Evolutionary conservation across 2,888 invertebrate species (phyloP), one percentile per base, ranked within the genome.

Genomic region (Teinopalpus imperialis): DNA sequence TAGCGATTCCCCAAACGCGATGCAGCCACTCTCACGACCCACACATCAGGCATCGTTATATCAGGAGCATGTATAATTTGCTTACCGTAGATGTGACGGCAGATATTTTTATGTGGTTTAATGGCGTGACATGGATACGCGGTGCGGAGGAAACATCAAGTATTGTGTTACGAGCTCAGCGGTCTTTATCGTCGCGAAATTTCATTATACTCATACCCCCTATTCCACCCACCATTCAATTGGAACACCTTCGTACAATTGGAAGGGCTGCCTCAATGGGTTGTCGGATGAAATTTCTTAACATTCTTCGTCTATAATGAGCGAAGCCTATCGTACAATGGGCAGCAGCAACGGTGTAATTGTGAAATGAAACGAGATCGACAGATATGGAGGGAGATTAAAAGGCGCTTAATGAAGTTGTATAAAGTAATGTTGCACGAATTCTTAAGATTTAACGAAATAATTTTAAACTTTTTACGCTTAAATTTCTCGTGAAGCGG

Each of bases 241-340:
- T 73, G 79, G 82, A 85, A 88, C 88, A 88, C 88, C 88, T 88
- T 76, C 77, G 65, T 74, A 88, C 86, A 88, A 87, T 85, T 79
- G 81, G 79, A 73, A 81, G 81, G 87, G 86, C 72, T 74, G 81
- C 75, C 72, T 86, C 78, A 87, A 88, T 87, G 80, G 87, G 81
- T 81, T 82, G 80, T 78, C 79, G 82, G 86, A 87, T 87, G 80
- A 87, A 86, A 87, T 87, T 87, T 87, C 87, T 87, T 82, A 85
- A 83, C 81, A 81, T 82, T 83, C 81, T 80, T 78, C 80, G 69
- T 69, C 77, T 73, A 85, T 86, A 81, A 86, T 83, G 81, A 85
- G 79, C 76, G 69, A 69, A 75, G 74, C 69, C 74, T 81, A 78
- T 80, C 85, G 79, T 81, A 81, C 83, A 76, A 83, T 81, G 77